phyloP scores from a whole-genome alignment of 2,797 vertebrate genomes.

The Scolopax bukidnonensis region DNA sequence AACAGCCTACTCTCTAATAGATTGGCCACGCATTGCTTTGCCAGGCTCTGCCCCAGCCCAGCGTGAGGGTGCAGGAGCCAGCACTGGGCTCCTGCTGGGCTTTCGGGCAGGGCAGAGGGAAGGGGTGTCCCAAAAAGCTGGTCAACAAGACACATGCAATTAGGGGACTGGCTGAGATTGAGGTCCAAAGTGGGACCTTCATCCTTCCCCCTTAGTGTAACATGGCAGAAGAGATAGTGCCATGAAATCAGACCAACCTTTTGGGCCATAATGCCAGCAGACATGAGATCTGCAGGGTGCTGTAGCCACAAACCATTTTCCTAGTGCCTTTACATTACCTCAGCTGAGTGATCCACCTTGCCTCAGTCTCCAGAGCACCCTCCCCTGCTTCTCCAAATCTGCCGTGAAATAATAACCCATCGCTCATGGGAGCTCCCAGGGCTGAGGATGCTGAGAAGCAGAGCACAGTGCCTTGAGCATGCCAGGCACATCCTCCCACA shows the following conservation, averaged over 20 bases:
- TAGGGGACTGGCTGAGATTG: rapidly evolving
- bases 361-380: neutral
- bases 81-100: neutral
- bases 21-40: rapidly evolving
- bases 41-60: neutral
- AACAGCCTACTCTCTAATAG: neutral
- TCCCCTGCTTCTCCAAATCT: neutral
- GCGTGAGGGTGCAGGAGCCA: rapidly evolving
- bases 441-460: neutral
- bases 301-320: neutral
- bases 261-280: rapidly evolving
- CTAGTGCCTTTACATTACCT: neutral
- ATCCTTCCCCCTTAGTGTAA: neutral
- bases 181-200: neutral
- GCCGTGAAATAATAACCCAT: neutral
- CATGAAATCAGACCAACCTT: neutral
- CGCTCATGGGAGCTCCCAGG: rapidly evolving
- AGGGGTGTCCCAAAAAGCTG: neutral
- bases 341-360: neutral
- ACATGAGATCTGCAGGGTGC: neutral
- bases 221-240: neutral
- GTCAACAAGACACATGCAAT: neutral
- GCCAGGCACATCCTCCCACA: neutral
- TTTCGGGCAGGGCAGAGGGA: neutral
- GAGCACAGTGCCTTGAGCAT: rapidly evolving